phyloP scores from a whole-genome alignment of 2,113 vertebrate genomes.

The Percopsis transmontana region DNA sequence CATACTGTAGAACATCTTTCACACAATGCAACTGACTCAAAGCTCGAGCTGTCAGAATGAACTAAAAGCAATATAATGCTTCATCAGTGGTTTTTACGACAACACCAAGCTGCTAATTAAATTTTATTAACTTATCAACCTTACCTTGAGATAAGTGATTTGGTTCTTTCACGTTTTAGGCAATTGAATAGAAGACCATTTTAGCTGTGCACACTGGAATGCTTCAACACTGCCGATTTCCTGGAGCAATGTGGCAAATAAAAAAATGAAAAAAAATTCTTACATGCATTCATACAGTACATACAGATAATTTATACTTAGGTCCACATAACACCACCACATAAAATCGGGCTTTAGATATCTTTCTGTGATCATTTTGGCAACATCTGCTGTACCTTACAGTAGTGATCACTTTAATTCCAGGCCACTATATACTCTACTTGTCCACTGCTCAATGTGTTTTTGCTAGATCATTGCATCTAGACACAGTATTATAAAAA shows the following conservation, averaged over 20 bases:
- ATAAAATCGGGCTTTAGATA: too few relatives aligned
- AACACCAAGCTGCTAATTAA: slow-evolving; percentile 50
- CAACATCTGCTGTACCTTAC: too few relatives aligned
- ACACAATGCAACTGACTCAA: not conserved
- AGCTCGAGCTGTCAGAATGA: slow-evolving; percentile 22
- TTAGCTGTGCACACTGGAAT: slow-evolving; percentile 11
- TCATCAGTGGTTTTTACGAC: slow-evolving; percentile 15
- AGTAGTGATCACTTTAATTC: too few relatives aligned
- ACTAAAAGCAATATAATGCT: slow-evolving; percentile 17
- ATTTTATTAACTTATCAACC: slow-evolving; percentile 56
- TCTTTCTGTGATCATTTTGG: too few relatives aligned
- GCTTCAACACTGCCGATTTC: not conserved
- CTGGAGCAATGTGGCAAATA: slow-evolving; percentile 3
- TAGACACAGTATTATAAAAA: too few relatives aligned
- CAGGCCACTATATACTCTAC: too few relatives aligned
- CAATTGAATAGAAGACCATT: slow-evolving; percentile 33
- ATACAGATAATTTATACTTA: too few relatives aligned
- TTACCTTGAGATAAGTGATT: slow-evolving; percentile 46
- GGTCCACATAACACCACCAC: too few relatives aligned
- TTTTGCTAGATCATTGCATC: too few relatives aligned
- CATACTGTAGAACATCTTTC: not conserved
- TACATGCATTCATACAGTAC: too few relatives aligned
- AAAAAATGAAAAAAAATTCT: too few relatives aligned
- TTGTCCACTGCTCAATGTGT: too few relatives aligned
- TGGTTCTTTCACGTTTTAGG: slow-evolving; percentile 37